phyloP scores from a whole-genome alignment of 2,888 invertebrate genomes.

The Heliothis peltigera region DNA sequence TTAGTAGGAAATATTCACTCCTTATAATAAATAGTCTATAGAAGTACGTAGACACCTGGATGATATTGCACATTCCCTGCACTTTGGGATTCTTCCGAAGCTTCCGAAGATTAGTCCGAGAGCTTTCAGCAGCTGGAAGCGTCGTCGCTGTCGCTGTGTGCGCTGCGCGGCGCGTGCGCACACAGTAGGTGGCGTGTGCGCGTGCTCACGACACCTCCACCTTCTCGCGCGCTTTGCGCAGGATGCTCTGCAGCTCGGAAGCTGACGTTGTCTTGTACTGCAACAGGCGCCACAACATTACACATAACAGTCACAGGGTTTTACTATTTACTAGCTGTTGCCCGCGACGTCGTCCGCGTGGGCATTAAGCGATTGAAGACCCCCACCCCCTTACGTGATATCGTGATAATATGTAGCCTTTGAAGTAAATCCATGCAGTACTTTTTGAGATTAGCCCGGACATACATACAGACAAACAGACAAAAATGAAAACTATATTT shows the following conservation, averaged over 20 bases:
- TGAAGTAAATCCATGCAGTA: no score
- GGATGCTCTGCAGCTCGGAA: slow-evolving; percentile 93
- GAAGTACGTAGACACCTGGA: slow-evolving; percentile 6
- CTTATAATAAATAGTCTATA: slow-evolving; percentile 10
- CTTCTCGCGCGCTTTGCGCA: slow-evolving; percentile 93
- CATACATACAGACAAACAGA: no score
- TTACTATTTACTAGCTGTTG: no score
- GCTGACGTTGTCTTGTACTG: slow-evolving; percentile 95
- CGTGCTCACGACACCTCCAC: slow-evolving; percentile 88
- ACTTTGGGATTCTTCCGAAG: slow-evolving; percentile 11
- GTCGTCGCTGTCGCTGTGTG: slow-evolving; percentile 11
- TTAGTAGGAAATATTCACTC: slow-evolving; percentile 26
- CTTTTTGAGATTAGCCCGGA: no score
- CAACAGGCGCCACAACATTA: slow-evolving; percentile 57
- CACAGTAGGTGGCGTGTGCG: slow-evolving; percentile 7
- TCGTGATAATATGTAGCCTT: no score
- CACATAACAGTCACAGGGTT: no score
- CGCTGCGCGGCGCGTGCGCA: slow-evolving; percentile 10
- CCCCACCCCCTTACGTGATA: no score
- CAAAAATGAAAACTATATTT: no score
- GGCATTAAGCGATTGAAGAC: no score
- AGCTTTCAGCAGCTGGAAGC: slow-evolving; percentile 38
- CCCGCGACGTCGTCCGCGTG: no score
- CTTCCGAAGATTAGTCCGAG: no score
- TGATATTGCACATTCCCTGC: slow-evolving; percentile 23